Percentiles rank a stretch among this genome's conserved stretches.
Conservation (phyloP, 2,888 invertebrate genomes). For the Lottia gigantea region DNA sequence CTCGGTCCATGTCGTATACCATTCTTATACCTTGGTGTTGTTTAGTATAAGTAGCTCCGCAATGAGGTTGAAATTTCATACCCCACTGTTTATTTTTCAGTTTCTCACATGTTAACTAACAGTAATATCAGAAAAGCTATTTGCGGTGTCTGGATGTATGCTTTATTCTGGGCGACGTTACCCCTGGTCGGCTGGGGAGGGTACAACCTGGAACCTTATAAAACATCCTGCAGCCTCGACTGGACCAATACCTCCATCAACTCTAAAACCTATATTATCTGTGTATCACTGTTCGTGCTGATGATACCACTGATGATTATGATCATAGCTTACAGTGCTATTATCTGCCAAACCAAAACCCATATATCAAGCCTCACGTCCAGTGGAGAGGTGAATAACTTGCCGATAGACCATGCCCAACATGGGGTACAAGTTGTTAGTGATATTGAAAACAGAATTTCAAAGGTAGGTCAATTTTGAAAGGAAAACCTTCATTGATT, state of each 20-base stretch:
- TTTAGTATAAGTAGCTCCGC: no score
- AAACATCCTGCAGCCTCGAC: constrained; percentile 25
- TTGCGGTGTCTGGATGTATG: constrained; percentile 19
- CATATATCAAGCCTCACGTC: neutral
- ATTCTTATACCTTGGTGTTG: no score
- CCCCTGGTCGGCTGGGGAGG: constrained; percentile 28
- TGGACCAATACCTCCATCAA: constrained; percentile 16
- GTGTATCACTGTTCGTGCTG: constrained; percentile 19
- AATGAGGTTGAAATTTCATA: no score
- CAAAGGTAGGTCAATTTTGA: constrained; percentile 12
- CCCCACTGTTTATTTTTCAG: neutral
- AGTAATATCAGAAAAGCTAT: constrained; percentile 2
- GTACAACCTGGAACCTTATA: constrained; percentile 23
- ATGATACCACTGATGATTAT: constrained; percentile 15
- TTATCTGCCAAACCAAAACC: constrained; percentile 15
- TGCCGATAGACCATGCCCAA: neutral
- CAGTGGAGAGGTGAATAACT: neutral
- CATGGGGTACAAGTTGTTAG: neutral
- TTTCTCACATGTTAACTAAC: neutral
- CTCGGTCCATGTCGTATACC: no score
- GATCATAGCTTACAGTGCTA: constrained; percentile 2
- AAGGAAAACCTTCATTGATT: no score
- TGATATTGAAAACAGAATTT: constrained; percentile 12
- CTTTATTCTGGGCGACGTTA: constrained; percentile 20
- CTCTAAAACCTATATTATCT: constrained; percentile 11